A percentile compares a stretch with the other conserved stretches of the same genome.
Conservation (phyloP, 2,888 invertebrate genomes). For the Pegoplata infirma region DNA sequence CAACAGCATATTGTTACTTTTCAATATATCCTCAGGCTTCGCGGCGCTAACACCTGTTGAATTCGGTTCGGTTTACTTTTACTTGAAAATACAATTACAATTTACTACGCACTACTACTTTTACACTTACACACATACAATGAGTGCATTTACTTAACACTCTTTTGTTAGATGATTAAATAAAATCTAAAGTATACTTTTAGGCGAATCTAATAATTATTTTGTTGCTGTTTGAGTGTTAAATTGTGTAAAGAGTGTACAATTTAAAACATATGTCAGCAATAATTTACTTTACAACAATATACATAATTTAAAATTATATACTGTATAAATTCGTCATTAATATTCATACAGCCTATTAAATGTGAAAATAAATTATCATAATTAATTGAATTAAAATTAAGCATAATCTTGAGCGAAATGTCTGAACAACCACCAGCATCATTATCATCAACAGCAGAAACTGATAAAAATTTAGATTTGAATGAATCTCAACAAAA, state of each 20-base stretch:
- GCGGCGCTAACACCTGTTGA: slow-evolving; percentile 76
- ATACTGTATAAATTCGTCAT: neutral
- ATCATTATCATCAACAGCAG: neutral
- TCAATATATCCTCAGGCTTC: slow-evolving; percentile 74
- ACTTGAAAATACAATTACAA: slow-evolving; percentile 23
- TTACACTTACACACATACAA: too few species aligned
- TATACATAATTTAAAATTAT: neutral
- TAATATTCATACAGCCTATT: too few species aligned
- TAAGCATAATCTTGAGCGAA: neutral
- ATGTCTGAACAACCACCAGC: slow-evolving; percentile 44
- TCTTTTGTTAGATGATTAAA: neutral
- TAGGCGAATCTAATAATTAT: neutral
- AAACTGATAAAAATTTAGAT: slow-evolving; percentile 20
- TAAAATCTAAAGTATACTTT: slow-evolving; percentile 40
- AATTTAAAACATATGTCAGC: slow-evolving; percentile 32
- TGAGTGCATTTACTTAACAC: neutral
- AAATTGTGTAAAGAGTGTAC: too few species aligned
- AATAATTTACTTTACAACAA: neutral
- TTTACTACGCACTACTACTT: neutral
- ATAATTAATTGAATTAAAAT: neutral
- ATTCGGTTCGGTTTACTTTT: slow-evolving; percentile 36
- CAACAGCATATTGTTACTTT: slow-evolving; percentile 71
- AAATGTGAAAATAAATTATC: neutral
- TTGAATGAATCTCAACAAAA: slow-evolving; percentile 25
- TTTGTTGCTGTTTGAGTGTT: slow-evolving; percentile 7